Conservation (phyloP, 2,888 invertebrate species). For the Diadegma fenestrale region DNA sequence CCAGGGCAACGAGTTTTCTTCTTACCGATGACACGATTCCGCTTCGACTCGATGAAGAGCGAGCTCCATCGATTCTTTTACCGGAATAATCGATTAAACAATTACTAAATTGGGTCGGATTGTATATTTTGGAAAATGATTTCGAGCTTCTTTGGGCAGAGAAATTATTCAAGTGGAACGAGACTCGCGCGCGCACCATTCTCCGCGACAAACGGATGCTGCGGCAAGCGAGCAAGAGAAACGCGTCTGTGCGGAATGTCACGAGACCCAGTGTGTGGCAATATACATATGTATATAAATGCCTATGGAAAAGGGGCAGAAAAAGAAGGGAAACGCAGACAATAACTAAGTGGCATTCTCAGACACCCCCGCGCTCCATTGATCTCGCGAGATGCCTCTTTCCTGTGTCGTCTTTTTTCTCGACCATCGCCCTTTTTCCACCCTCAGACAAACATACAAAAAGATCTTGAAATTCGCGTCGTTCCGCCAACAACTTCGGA, state of each 20-base stretch:
- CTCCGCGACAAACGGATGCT: not conserved
- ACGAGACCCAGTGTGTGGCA: slow-evolving; percentile 43
- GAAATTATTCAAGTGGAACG: slow-evolving; percentile 27
- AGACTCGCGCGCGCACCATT: not conserved
- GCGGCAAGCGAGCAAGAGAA: slow-evolving; percentile 24
- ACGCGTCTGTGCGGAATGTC: slow-evolving; percentile 48
- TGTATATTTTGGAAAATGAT: not conserved
- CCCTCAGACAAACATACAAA: not conserved
- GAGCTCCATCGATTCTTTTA: not conserved
- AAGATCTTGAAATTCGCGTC: not conserved
- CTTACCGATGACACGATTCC: not conserved
- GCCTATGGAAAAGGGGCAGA: slow-evolving; percentile 41
- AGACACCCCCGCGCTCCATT: slow-evolving; percentile 77
- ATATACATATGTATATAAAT: slow-evolving; percentile 17
- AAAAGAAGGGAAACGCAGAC: slow-evolving; percentile 72
- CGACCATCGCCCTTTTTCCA: not conserved
- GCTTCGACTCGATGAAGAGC: too few species aligned
- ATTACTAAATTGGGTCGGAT: not conserved
- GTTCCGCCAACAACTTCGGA: too few species aligned
- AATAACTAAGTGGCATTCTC: slow-evolving; percentile 81
- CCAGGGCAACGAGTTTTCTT: not conserved
- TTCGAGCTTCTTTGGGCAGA: slow-evolving; percentile 1
- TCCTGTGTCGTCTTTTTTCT: slow-evolving; percentile 33
- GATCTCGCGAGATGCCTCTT: slow-evolving; percentile 70
- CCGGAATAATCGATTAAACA: not conserved